Evolutionary conservation across 2,888 invertebrate genomes (phyloP).

Genomic region (Xanthorhoe designata): DNA sequence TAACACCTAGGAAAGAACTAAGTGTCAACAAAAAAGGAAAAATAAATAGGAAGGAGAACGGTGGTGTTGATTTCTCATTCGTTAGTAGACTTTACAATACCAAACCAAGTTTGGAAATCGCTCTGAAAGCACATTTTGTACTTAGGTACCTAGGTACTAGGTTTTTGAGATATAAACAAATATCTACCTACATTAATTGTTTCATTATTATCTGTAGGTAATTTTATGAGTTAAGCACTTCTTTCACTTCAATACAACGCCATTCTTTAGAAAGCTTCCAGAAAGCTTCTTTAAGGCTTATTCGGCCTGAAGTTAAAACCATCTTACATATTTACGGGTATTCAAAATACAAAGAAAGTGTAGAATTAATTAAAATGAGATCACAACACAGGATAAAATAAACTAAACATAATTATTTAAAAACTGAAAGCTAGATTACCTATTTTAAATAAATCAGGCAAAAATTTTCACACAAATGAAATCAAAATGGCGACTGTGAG

Average conservation of each 20-base stretch:
- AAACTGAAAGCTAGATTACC: too few relatives aligned
- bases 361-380: constrained; percentile 8
- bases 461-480: not conserved
- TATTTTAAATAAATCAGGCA: not conserved
- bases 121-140: too few relatives aligned
- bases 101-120: not conserved
- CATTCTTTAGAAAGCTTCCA: too few relatives aligned
- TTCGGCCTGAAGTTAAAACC: too few relatives aligned
- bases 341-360: not conserved
- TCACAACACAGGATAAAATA: constrained; percentile 17
- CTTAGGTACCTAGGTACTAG: too few relatives aligned
- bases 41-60: constrained; percentile 27
- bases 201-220: too few relatives aligned
- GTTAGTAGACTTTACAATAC: not conserved
- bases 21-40: constrained; percentile 24
- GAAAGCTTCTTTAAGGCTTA: too few relatives aligned
- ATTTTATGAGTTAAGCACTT: too few relatives aligned
- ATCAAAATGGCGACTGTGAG: not conserved
- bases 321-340: not conserved
- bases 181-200: too few relatives aligned
- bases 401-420: not conserved
- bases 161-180: too few relatives aligned
- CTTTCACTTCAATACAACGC: too few relatives aligned
- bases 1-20: constrained; percentile 66
- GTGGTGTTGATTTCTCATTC: constrained; percentile 19